These are phyloP conservation scores for Semnornis frantzii DNA, from an alignment of 2,113 vertebrate genomes.

Conservation along the genomic window DNA sequence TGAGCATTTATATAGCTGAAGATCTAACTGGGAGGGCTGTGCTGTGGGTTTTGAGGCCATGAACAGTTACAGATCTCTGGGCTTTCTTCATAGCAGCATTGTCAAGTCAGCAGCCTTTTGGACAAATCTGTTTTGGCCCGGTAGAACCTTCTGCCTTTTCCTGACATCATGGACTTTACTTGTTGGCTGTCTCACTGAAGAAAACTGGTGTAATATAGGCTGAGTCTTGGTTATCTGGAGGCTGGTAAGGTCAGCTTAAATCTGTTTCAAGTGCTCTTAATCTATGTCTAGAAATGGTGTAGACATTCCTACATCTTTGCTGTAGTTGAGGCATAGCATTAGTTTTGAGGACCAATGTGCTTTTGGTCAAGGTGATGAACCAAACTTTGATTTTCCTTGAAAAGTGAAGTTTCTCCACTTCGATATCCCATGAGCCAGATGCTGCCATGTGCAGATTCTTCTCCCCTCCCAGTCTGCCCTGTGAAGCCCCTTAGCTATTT, in stretches of 20 bases:
- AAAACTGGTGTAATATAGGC: background rate
- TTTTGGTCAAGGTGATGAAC: background rate
- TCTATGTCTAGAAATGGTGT: accelerated
- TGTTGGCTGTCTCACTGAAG: background rate
- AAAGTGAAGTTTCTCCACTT: background rate
- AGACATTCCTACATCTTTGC: accelerated
- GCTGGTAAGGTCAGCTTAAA: background rate
- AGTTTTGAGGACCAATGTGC: background rate
- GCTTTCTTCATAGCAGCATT: background rate
- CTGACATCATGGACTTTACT: background rate
- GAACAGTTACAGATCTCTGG: background rate
- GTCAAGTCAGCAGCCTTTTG: background rate
- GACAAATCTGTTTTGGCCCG: background rate
- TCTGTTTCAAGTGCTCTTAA: background rate
- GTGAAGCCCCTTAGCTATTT: background rate
- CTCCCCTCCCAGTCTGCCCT: background rate
- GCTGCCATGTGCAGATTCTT: background rate
- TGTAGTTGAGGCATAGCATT: background rate
- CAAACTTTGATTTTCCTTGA: background rate
- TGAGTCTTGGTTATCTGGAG: background rate
- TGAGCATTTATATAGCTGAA: background rate
- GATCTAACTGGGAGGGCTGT: background rate
- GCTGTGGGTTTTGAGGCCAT: background rate
- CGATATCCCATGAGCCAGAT: background rate
- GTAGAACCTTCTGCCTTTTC: background rate